These are phyloP conservation scores for Sycobia sp. DNA, from an alignment of 1,140 invertebrate species.

Conservation along the genomic window DNA sequence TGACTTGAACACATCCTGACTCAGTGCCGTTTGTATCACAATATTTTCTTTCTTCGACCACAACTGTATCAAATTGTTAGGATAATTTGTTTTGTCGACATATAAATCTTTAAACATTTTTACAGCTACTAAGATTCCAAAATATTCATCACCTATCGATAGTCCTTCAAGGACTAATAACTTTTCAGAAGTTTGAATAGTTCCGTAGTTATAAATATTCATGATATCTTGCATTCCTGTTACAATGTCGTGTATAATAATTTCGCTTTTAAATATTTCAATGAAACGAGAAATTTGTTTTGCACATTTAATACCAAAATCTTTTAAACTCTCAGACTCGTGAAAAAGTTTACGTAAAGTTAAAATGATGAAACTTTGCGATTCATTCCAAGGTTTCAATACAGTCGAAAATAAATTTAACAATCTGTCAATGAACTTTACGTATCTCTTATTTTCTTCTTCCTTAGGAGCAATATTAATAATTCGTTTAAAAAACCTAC, in stretches of 20 bases:
- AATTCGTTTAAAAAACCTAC: neutral
- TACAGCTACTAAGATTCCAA: neutral
- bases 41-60: neutral
- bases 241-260: neutral
- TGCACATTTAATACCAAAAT: slow-evolving; percentile 4
- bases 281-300: neutral
- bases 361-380: neutral
- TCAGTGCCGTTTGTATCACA: neutral
- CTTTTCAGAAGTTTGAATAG: neutral
- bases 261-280: neutral
- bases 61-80: neutral
- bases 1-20: no score
- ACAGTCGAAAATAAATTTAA: neutral
- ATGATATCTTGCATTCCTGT: no score
- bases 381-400: slow-evolving; percentile 2
- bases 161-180: neutral
- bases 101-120: no score
- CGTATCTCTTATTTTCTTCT: neutral
- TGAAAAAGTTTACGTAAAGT: neutral
- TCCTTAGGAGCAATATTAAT: neutral
- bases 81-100: no score
- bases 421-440: neutral
- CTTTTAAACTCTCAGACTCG: neutral
- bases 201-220: neutral
- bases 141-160: neutral